These are phyloP conservation scores for Sebastes fasciatus DNA, from an alignment of 2,113 vertebrate species.

Conservation along the genomic window DNA sequence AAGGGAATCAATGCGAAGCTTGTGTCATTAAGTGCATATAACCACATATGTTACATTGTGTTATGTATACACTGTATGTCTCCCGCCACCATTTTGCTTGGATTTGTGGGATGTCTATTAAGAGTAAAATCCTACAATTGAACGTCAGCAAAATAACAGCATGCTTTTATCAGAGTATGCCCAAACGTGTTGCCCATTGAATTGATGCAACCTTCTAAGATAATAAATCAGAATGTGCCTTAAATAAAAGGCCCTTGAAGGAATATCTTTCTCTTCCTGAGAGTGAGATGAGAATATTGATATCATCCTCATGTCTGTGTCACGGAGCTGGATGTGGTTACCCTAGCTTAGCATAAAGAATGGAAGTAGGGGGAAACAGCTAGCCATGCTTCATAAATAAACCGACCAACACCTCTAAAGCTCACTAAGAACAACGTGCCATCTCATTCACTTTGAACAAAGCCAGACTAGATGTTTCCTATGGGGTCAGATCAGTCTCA, in stretches of 20 bases:
- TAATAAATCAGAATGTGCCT: slow-evolving; percentile 45
- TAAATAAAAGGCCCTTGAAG: slow-evolving; percentile 46
- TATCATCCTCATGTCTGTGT: background rate
- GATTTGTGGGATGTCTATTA: slow-evolving; percentile 25
- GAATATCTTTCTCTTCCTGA: slow-evolving; percentile 14
- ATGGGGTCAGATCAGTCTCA: too few species aligned
- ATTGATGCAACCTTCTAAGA: slow-evolving; percentile 4
- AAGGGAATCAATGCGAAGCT: slow-evolving; percentile 44
- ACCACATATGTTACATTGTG: slow-evolving; percentile 46
- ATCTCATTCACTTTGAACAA: background rate
- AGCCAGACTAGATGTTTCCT: background rate
- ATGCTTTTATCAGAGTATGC: slow-evolving; percentile 9
- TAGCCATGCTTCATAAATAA: background rate
- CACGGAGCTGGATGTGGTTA: background rate
- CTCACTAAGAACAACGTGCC: background rate
- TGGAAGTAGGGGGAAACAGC: background rate
- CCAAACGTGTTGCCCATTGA: slow-evolving; percentile 7
- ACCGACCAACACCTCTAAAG: background rate
- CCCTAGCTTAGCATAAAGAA: slow-evolving; percentile 21
- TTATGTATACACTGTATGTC: slow-evolving; percentile 53
- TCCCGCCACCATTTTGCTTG: slow-evolving; percentile 35
- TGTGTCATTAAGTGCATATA: slow-evolving; percentile 54
- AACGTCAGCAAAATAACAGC: background rate
- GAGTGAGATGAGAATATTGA: background rate
- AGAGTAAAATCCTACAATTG: slow-evolving; percentile 2